Base-by-base conservation (phyloP, 2,797 vertebrate genomes). In the Ctenosaura bakeri region DNA sequence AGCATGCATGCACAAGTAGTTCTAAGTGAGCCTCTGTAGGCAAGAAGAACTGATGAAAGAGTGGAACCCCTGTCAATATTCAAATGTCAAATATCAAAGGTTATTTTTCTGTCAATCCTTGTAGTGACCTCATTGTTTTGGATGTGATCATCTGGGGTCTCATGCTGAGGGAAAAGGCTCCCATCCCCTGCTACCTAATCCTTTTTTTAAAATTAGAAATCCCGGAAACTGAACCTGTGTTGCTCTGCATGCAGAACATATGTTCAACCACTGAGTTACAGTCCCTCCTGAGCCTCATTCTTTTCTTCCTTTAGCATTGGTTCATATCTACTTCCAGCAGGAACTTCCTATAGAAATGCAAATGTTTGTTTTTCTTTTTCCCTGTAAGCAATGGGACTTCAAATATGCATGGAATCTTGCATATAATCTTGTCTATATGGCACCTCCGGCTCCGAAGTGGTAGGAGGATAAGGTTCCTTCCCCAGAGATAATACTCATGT, bases 271-370 rank as follows among this genome's bases (percentile, higher is more conserved):
- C 35, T 18, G n/a, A 88, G 62, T 20, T 71, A 71, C 50, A 8
- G 8, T 24, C 13, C 26, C 42, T 52, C n/a, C 1, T 76, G 8
- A 35, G 14, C 0, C 52, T 85, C 73, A 20, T 1, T 32, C 0
- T 76, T 59, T 86, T 32, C 52, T 59, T 0, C 46, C 0, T 20
- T 5, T 22, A 24, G 50, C n/a, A 89, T 9, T 4, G 0, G 2
- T 64, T 16, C 62, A 26, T 38, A 9, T 64, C 4, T 32, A 62
- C 6, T 62, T n/a, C 0, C 0, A 69, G 83, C 20, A 81, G 32
- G 29, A 80, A 83, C 26, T 10, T 16, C 29, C 73, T 32, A 62
- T 26, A 80, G 54, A 35, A 84, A 85, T 80, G 16, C 46, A 56
- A 79, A 78, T 54, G 42, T 91, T 73, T 73, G 46, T 38, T 42